phyloP scores from a whole-genome alignment of 92 coral and sea anemone species.

The Palythoa caribaeorum region DNA sequence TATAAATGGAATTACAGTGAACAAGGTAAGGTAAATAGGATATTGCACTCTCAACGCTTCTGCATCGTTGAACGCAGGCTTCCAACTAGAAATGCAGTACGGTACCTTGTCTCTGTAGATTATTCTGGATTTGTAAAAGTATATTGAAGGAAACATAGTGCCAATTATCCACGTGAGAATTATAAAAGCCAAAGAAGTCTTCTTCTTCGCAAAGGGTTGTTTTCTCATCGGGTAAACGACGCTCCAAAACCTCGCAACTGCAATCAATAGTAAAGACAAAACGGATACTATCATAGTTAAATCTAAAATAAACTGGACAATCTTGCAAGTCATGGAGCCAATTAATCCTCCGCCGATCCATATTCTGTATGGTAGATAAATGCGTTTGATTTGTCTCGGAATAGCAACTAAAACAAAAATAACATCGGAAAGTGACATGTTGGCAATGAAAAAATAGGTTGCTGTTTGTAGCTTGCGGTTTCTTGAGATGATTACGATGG shows the following conservation, averaged over 20 bases:
- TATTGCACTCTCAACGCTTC: conserved; percentile 9
- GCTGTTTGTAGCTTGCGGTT: conserved; percentile 13
- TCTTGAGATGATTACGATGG: conserved; percentile 21
- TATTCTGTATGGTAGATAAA: neutral
- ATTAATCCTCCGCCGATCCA: conserved; percentile 7
- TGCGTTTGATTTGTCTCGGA: conserved; percentile 12
- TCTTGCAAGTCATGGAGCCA: conserved; percentile 8
- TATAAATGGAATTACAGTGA: neutral
- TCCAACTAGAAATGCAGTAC: neutral
- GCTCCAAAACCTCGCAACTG: conserved; percentile 13
- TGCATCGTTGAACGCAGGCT: conserved; percentile 14
- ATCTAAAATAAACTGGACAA: neutral
- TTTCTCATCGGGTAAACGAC: neutral
- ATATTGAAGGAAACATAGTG: neutral
- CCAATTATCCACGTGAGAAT: neutral
- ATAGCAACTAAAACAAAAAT: neutral
- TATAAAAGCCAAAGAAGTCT: neutral
- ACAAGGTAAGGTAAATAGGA: neutral
- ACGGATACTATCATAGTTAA: conserved; percentile 1
- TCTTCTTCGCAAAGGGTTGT: neutral
- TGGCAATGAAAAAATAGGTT: conserved; percentile 1
- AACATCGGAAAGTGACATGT: conserved; percentile 34
- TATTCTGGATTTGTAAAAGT: neutral
- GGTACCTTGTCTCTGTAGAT: neutral
- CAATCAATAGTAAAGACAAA: conserved; percentile 4